These are phyloP conservation scores for Picathartes gymnocephalus DNA, from an alignment of 2,113 vertebrate species.

Conservation along the genomic window DNA sequence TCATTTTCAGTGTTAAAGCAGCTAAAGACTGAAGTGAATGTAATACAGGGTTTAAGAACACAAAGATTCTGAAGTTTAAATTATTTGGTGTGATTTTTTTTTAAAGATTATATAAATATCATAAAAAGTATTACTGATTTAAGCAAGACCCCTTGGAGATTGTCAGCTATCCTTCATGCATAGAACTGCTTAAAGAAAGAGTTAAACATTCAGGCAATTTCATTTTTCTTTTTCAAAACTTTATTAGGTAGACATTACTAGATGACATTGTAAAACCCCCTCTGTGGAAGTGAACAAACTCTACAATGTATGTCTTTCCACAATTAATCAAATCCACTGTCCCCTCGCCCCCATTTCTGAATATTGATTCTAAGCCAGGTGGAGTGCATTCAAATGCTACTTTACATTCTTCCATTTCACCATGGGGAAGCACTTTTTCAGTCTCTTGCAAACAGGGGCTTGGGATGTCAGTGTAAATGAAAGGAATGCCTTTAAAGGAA, in stretches of 20 bases:
- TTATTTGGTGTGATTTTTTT: not conserved
- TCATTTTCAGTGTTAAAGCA: not conserved
- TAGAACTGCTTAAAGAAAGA: not conserved
- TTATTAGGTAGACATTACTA: conserved; percentile 69
- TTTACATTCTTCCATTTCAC: not conserved
- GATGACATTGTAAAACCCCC: conserved; percentile 35
- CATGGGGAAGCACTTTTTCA: conserved; percentile 16
- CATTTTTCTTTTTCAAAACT: conserved; percentile 51
- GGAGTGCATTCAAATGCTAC: not conserved
- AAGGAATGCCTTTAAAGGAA: conserved; percentile 41
- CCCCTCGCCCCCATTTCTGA: not conserved
- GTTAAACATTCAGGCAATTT: conserved; percentile 34
- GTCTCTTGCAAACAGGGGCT: not conserved
- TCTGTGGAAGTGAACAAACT: conserved; percentile 24
- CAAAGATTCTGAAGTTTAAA: not conserved
- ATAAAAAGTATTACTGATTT: not conserved
- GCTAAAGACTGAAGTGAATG: not conserved
- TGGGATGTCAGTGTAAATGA: not conserved
- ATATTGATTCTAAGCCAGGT: not conserved
- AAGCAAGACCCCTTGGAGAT: not conserved
- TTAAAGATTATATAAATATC: not conserved
- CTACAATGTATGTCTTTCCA: conserved; percentile 20
- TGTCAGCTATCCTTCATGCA: not conserved
- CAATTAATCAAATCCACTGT: not conserved
- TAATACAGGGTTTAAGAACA: not conserved